Evolutionary conservation across 2,113 vertebrate genomes (phyloP), one percentile per base, ranked within the genome.

Genomic region (Oenanthe melanoleuca): DNA sequence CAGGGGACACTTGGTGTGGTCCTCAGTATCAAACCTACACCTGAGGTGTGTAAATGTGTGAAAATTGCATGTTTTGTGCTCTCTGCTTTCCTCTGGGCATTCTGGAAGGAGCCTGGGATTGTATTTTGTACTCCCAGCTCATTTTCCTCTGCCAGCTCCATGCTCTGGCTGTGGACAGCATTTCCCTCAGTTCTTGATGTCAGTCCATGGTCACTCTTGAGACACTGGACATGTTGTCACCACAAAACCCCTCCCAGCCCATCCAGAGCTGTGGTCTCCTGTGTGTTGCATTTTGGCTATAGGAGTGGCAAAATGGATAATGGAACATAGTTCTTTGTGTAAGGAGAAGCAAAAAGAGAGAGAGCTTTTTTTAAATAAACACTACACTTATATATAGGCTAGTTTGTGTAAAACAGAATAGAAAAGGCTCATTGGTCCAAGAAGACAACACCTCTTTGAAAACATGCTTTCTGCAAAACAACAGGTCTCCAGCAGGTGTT

Each of bases 121-220:
- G 20, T 9, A 3, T n/a, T 56, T 75, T 75, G n/a, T 19, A 6
- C 38, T 90, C 33, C 45, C 47, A 29, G 24, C 26, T 74, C 13
- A 5, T 12, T 44, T 85, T 11, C 14, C 11, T 2, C 24, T 14
- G 55, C 10, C 34, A 37, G 34, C 38, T 60, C 42, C 34, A 1
- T 26, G 80, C 52, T 66, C 13, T 59, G 40, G 8, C n/a, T 75
- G 40, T 19, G 79, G 42, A 3, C 28, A 80, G 33, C 13, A 1
- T 2, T 69, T 18, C 67, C 45, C 55, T 88, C 33, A 8, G 25
- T 11, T 40, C 24, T 28, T 38, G 14, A 4, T 19, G 2, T 2
- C 38, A 22, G 28, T 8, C 59, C 20, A 0, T 11, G 53, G 55
- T 53, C 25, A 18, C 49, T 49, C 24, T 3, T 0, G 3, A 37